phyloP scores from a whole-genome alignment of 2,888 invertebrate species.

The Stegophylla sp. region DNA sequence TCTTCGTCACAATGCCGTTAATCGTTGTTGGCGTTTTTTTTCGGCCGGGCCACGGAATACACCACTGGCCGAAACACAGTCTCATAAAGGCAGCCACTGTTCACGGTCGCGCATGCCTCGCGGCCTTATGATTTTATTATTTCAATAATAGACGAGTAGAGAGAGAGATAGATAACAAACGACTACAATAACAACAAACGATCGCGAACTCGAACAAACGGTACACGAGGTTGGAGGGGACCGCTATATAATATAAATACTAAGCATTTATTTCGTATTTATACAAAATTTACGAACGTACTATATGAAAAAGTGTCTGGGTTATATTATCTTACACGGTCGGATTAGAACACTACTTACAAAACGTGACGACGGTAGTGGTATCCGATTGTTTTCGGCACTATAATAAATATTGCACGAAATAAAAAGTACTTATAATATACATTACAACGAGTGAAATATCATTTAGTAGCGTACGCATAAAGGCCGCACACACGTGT shows the following conservation, averaged over 20 bases:
- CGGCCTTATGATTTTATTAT: not conserved
- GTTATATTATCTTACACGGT: not conserved
- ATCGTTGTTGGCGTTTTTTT: slow-evolving; percentile 27
- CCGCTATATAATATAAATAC: not conserved
- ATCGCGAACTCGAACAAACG: not conserved
- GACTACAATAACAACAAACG: not conserved
- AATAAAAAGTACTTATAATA: not conserved
- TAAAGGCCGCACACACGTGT: slow-evolving; percentile 10
- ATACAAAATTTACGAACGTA: not conserved
- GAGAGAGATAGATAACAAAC: not conserved
- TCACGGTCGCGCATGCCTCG: slow-evolving; percentile 25
- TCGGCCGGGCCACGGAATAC: slow-evolving; percentile 52
- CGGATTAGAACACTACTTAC: not conserved
- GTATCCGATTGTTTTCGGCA: not conserved
- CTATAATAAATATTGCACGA: not conserved
- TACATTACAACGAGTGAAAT: not conserved
- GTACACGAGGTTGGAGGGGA: no score
- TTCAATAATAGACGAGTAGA: not conserved
- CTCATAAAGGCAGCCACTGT: slow-evolving; percentile 57
- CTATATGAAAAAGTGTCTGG: not conserved
- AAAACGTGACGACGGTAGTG: no score
- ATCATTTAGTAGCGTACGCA: not conserved
- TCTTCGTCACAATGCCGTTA: not conserved
- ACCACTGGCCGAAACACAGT: slow-evolving; percentile 58
- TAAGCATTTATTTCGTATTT: not conserved